Percentiles rank a stretch among this genome's conserved stretches.
phyloP scores from a whole-genome alignment of 1,140 invertebrate genomes.

The Lucilia cuprina region DNA sequence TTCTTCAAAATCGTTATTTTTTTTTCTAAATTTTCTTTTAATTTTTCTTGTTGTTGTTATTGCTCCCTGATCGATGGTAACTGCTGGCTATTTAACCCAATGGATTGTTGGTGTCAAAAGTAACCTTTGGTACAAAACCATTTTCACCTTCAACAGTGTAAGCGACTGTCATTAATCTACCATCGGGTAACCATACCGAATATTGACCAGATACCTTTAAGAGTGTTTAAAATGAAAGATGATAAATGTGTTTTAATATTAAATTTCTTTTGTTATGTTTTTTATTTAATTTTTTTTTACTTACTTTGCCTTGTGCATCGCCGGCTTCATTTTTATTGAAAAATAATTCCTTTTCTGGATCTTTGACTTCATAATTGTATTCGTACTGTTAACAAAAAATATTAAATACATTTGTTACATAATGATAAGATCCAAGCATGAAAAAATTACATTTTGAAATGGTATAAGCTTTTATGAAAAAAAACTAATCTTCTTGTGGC shows the following conservation, averaged over 20 bases:
- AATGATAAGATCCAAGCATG: too few species aligned
- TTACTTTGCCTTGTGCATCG: conserved; percentile 68
- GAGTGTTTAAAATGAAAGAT: background rate
- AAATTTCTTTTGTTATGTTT: background rate
- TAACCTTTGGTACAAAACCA: conserved; percentile 74
- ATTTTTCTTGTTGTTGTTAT: background rate
- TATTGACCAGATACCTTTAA: conserved; percentile 67
- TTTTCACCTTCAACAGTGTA: conserved; percentile 73
- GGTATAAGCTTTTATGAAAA: too few species aligned
- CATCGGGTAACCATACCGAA: conserved; percentile 72
- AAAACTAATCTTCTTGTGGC: too few species aligned
- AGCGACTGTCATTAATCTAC: conserved; percentile 72
- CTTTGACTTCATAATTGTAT: conserved; percentile 76
- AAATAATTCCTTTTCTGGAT: conserved; percentile 69
- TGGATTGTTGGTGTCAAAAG: conserved; percentile 68
- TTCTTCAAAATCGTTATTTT: background rate
- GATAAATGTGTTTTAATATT: background rate
- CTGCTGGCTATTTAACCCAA: conserved; percentile 48
- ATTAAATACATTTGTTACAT: too few species aligned
- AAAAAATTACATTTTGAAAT: too few species aligned
- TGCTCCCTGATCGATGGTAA: background rate
- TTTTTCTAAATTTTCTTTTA: background rate
- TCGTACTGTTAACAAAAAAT: conserved; percentile 64
- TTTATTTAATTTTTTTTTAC: background rate
- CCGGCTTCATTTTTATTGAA: conserved; percentile 72